Evolutionary conservation across 2,797 vertebrate species (phyloP), one percentile per base, ranked within the genome.

Genomic region (Melanotaenia boesemani): DNA sequence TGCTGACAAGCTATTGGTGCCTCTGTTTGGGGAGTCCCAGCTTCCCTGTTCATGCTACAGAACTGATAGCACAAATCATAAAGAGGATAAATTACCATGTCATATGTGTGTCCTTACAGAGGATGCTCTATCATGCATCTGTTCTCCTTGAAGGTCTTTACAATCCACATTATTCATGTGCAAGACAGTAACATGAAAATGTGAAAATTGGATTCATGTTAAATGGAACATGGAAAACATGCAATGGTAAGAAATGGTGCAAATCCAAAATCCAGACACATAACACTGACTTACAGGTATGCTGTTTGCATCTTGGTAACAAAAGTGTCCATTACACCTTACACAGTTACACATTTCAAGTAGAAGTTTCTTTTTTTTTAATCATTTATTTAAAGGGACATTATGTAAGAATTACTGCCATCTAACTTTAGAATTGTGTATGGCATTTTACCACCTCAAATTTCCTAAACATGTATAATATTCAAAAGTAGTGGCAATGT

Each of bases 161-260:
- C 58, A 77, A 34, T 20, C 55, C 41, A 30, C 70, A 84, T 89
- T 71, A 83, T 77, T 91, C 81, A 89, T 76, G 30, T 65, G 36
- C 55, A 5, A 75, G 79, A 85, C 75, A 75, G 77, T 57, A 30
- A 70, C 59, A 63, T 76, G 4, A 54, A 52, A 54, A 24, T 61
- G 74, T 73, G 69, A 60, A 84, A 90, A 90, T 83, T 81, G 74
- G 79, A 89, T 87, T 90, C 72, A 55, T 30, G 8, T 85, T 87
- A 81, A 92, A 93, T 89, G 82, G 58, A 77, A 89, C 84, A 85
- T 82, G 73, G 80, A 87, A 80, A 85, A 61, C 69, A 80, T 70
- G 63, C 62, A 32, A 67, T 48, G 70, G 13, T 41, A 41, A 72
- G 70, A 70, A 77, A 82, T 72, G 75, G 65, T 62, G 63, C 12